phyloP scores from a whole-genome alignment of 2,888 invertebrate genomes.

The Trachelus iudaicus region DNA sequence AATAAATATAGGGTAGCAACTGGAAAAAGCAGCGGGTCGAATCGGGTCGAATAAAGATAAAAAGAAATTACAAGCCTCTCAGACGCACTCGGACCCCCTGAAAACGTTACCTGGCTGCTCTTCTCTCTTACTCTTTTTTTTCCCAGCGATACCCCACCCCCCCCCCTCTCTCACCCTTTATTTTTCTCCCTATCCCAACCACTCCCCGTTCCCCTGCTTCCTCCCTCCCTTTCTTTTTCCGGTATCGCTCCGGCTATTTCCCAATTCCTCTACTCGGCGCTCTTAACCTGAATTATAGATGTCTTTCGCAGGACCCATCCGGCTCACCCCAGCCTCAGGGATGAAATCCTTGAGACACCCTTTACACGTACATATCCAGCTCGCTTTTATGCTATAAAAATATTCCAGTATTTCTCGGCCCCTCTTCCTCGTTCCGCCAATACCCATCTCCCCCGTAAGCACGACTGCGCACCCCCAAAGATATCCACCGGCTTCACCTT shows the following conservation, averaged over 20 bases:
- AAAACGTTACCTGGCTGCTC: slow-evolving; percentile 10
- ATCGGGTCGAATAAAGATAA: slow-evolving; percentile 44
- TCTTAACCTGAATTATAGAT: slow-evolving; percentile 45
- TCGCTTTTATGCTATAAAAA: background rate
- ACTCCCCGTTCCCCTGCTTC: slow-evolving; percentile 10
- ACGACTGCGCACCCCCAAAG: background rate
- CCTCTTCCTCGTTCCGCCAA: background rate
- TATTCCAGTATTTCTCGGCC: background rate
- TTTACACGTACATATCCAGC: slow-evolving; percentile 24
- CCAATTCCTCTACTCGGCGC: slow-evolving; percentile 31
- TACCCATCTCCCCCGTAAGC: background rate
- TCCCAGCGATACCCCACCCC: background rate
- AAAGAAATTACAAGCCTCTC: slow-evolving; percentile 53
- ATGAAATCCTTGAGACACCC: slow-evolving; percentile 26
- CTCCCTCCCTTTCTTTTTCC: slow-evolving; percentile 18
- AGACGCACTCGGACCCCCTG: slow-evolving; percentile 37
- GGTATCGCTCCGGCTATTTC: slow-evolving; percentile 30
- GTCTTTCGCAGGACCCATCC: slow-evolving; percentile 28
- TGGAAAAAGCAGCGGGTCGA: slow-evolving; percentile 28
- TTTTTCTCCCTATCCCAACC: slow-evolving; percentile 14
- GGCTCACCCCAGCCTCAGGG: slow-evolving; percentile 20
- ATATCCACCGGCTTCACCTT: background rate
- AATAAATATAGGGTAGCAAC: slow-evolving; percentile 42
- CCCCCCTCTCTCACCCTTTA: slow-evolving; percentile 4
- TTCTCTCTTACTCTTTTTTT: slow-evolving; percentile 3